These are phyloP conservation scores for Poecile montanus DNA, from an alignment of 2,797 vertebrate genomes.

Conservation along the genomic window DNA sequence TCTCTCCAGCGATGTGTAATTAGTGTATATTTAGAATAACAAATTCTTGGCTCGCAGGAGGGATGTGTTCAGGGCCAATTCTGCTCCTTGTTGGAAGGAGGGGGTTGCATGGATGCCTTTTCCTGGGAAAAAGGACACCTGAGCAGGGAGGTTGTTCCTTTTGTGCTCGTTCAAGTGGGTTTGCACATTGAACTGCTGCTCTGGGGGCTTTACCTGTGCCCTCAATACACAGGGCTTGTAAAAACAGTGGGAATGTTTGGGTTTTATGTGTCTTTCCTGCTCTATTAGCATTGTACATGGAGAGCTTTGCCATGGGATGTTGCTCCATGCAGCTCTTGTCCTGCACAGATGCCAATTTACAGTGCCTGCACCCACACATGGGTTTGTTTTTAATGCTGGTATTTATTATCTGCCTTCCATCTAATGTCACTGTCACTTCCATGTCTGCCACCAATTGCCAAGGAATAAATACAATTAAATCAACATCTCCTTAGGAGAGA, in stretches of 20 bases:
- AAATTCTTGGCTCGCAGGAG: not conserved
- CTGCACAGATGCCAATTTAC: not conserved
- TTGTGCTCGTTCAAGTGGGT: not conserved
- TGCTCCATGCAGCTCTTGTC: not conserved
- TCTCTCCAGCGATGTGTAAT: not conserved
- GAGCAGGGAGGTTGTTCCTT: not conserved
- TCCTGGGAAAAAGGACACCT: not conserved
- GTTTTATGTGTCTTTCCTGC: not conserved
- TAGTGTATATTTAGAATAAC: not conserved
- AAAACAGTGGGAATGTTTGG: not conserved
- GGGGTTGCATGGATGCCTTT: not conserved
- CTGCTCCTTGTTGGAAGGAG: not conserved
- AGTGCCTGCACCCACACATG: not conserved
- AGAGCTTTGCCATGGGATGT: not conserved
- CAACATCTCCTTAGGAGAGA: not conserved
- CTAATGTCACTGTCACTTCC: not conserved
- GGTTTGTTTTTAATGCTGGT: not conserved
- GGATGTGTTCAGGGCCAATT: not conserved
- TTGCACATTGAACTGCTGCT: not conserved
- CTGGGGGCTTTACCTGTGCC: not conserved
- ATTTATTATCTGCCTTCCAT: not conserved
- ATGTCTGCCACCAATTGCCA: not conserved
- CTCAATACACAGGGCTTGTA: not conserved
- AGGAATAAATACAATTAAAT: constrained; percentile 15
- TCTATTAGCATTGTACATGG: accelerated